A percentile compares a stretch with the other conserved stretches of the same genome.
Conservation (phyloP, 2,888 invertebrate species). For the Tridacna crocea region DNA sequence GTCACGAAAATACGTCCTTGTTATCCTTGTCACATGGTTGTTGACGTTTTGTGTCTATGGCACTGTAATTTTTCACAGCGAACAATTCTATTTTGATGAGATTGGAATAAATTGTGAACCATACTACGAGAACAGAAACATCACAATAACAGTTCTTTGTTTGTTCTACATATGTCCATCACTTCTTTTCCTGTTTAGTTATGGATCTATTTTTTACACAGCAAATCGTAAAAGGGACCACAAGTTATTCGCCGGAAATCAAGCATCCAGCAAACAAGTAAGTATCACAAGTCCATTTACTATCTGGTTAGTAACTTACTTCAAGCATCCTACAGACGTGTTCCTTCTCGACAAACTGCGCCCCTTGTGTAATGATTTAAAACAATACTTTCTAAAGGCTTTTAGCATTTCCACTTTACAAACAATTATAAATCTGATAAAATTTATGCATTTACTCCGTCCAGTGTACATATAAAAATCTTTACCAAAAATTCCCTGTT, state of each 20-base stretch:
- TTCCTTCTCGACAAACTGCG: too few relatives aligned
- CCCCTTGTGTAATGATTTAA: too few relatives aligned
- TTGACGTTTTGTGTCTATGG: slow-evolving; percentile 53
- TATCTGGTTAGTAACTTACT: too few relatives aligned
- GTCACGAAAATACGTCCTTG: slow-evolving; percentile 48
- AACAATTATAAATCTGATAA: too few relatives aligned
- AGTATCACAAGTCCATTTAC: background rate
- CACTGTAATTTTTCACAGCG: slow-evolving; percentile 58
- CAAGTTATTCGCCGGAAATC: slow-evolving; percentile 31
- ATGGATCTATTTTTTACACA: slow-evolving; percentile 56
- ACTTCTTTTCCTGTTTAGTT: slow-evolving; percentile 58
- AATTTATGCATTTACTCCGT: too few relatives aligned
- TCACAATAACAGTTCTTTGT: slow-evolving; percentile 57
- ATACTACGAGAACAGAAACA: slow-evolving; percentile 56
- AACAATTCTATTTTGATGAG: slow-evolving; percentile 64
- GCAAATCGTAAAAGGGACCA: slow-evolving; percentile 36
- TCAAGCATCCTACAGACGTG: too few relatives aligned
- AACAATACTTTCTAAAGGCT: too few relatives aligned
- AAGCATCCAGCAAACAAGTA: background rate
- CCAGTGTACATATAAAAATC: too few relatives aligned
- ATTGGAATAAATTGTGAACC: slow-evolving; percentile 67
- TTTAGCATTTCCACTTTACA: too few relatives aligned
- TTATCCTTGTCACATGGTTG: slow-evolving; percentile 58
- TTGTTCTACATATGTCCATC: slow-evolving; percentile 62
- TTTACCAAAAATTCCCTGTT: too few relatives aligned